Base-by-base conservation (phyloP, 2,888 invertebrate genomes). In the Selenia dentaria region DNA sequence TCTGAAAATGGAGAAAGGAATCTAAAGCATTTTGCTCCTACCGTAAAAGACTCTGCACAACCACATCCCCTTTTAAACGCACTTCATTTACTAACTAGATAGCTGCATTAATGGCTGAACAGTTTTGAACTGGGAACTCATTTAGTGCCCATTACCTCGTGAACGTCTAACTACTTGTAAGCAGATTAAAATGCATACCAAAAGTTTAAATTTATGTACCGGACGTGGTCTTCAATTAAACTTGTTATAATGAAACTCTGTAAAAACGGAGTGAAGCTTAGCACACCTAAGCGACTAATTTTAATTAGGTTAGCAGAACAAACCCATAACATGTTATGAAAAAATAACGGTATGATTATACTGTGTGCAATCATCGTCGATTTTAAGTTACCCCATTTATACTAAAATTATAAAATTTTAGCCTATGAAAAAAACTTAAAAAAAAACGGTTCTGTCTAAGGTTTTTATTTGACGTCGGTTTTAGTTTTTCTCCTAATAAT, bases 211-310 rank as follows among this genome's bases (percentile, higher is more conserved):
- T 87, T 85, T 84, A 86, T 81, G 79, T 76, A 79, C 80, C 78
- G 83, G 83, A 80, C 80, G 78, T 75, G 80, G 81, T 83, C 85
- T 86, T 85, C 84, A 84, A 88, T 87, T 85, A 85, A 87, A 86
- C 81, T 85, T 83, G 82, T 84, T 84, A 81, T 79, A 84, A 84
- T 83, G 82, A 82, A 85, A 83, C 79, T 75, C 69, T 73, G 75
- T 73, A 83, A 86, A 86, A 85, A 83, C 81, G 70, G 76, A 71
- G 68, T 73, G 25, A 47, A 16, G 35, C 3, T 25, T 1, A 3
- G 10, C 20, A 14, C 25, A 46, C 45, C 26, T 20, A 13, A 10
- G 10, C 13, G 14, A 34, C 5, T 28, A 16, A 16, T n/a, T n/a
- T n/a, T n/a, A n/a, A n/a, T n/a, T n/a, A n/a, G n/a, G n/a, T n/a